Base-by-base conservation (phyloP, 2,113 vertebrate genomes). In the Corapipo altera region DNA sequence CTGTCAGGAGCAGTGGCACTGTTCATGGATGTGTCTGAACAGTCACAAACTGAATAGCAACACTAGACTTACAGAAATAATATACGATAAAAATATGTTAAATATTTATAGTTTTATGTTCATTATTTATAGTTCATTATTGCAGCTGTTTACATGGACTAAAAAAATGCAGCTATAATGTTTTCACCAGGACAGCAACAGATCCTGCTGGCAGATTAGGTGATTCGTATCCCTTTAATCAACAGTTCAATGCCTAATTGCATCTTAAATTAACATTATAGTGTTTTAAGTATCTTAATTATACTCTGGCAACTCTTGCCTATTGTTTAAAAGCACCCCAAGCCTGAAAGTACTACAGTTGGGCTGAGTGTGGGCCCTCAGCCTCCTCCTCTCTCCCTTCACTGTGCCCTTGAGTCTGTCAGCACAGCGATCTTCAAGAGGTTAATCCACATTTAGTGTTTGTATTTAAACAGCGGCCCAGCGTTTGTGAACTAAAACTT, bases 371-470 rank as follows among this genome's bases (percentile, higher is more conserved):
- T 3, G 41, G 39, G 27, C 64, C 43, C 27, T 33, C 27, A 5
- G 37, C 30, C 32, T 4, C 62, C 55, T 35, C 35, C 37, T 49
- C 33, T 62, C 19, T 2, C 51, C 57, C 51, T 80, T 37, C 23
- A 0, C 20, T 19, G 28, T 6, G 13, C 11, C 6, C 1, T 0
- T 1, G 51, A 48, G 35, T 33, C 27, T 39, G 22, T 17, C 41
- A 52, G 81, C 58, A 59, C n/a, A 23, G 35, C 1, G 5, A 19
- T 26, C 58, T 44, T 46, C n/a, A 2, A 33, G 58, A 22, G 33
- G 12, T 75, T 71, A 70, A 82, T 35, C 30, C 35, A 8, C 44
- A 2, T 43, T 66, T 17, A 19, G 10, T 9, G 61, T 17, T 92
- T 71, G 70, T 41, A 23, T 58, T 75, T 54, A 67, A 85, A 82